Percentiles rank a stretch among this genome's conserved stretches.
Conservation (phyloP, 2,888 invertebrate species). For the Pterobdella sp. region DNA sequence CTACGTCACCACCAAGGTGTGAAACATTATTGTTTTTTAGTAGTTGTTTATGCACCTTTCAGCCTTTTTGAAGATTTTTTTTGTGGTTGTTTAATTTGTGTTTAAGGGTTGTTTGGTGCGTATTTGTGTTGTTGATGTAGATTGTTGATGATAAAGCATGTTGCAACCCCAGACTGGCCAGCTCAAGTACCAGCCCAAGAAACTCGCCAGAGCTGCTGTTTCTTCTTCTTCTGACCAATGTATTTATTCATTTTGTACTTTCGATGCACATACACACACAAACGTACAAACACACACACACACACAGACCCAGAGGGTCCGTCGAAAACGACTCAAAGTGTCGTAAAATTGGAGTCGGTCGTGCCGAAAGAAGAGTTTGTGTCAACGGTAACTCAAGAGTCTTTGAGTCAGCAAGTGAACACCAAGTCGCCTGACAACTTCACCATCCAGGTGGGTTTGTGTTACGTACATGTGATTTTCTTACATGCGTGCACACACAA, state of each 20-base stretch:
- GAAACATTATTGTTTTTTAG: no score
- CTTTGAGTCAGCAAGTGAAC: slow-evolving; percentile 37
- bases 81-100: background rate
- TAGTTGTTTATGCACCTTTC: background rate
- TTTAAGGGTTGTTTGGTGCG: background rate
- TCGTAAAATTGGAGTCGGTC: slow-evolving; percentile 37
- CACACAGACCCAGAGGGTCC: slow-evolving; percentile 19
- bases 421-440: slow-evolving; percentile 40
- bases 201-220: background rate
- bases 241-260: background rate
- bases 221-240: background rate
- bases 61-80: background rate
- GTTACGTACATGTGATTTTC: background rate
- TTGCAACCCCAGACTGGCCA: background rate
- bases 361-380: slow-evolving; percentile 40
- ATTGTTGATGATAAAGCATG: background rate
- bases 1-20: slow-evolving; percentile 5
- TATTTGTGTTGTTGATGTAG: background rate
- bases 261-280: background rate
- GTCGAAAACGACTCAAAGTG: slow-evolving; percentile 32
- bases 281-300: slow-evolving; percentile 13
- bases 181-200: slow-evolving; percentile 23
- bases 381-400: slow-evolving; percentile 37
- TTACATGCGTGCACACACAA: background rate
- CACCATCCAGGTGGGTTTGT: slow-evolving; percentile 5